Evolutionary conservation across 2,888 invertebrate genomes (phyloP).

Genomic region (Tenthredo mesomela): DNA sequence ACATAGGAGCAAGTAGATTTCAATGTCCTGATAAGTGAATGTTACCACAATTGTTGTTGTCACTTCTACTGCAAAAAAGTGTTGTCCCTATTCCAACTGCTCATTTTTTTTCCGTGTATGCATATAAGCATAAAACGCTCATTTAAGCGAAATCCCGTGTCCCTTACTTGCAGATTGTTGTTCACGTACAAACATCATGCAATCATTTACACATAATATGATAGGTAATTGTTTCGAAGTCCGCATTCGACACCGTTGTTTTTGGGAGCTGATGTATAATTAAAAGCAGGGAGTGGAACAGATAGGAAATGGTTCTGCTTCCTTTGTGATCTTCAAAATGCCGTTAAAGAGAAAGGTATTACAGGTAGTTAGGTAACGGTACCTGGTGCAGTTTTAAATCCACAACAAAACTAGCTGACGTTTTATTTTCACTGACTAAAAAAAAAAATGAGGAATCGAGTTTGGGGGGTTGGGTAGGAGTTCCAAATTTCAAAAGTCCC

Average conservation of each 20-base stretch:
- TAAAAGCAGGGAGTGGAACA: not conserved
- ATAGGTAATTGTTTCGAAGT: not conserved
- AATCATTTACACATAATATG: not conserved
- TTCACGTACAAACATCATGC: not conserved
- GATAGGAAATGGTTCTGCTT: not conserved
- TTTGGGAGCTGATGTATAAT: not conserved
- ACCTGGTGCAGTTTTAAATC: not conserved
- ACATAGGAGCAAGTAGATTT: no score
- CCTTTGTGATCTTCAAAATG: not conserved
- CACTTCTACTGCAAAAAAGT: no score
- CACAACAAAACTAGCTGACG: not conserved
- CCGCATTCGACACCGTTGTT: not conserved
- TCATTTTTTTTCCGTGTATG: no score
- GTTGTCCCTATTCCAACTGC: no score
- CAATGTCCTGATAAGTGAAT: no score
- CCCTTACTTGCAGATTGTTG: not conserved
- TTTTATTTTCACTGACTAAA: not conserved
- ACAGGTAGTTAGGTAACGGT: not conserved
- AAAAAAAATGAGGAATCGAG: not conserved
- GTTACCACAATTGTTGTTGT: no score
- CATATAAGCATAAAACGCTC: not conserved
- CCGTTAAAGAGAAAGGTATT: constrained; percentile 38
- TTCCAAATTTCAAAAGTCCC: no score
- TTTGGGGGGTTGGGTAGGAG: no score
- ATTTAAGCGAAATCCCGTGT: not conserved